phyloP scores from a whole-genome alignment of 2,797 vertebrate genomes.

The Emydoidea blandingii region DNA sequence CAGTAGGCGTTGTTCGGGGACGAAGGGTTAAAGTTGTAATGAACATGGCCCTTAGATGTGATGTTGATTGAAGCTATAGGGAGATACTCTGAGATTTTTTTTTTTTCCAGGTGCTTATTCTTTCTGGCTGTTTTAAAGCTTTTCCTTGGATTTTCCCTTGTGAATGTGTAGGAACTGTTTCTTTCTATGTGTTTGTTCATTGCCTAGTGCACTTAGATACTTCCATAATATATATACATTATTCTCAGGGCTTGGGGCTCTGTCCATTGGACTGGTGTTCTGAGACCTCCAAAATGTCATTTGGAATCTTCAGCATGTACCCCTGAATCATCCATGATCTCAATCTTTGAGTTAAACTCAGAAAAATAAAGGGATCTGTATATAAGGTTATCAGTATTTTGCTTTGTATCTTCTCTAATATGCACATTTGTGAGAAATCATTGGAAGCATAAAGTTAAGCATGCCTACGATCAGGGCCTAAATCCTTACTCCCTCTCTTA shows the following conservation, averaged over 20 bases:
- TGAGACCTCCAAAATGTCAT: not conserved
- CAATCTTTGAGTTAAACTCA: fast-evolving
- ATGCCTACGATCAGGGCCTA: conserved; percentile 1
- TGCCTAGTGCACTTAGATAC: fast-evolving
- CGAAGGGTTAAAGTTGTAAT: not conserved
- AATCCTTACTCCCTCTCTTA: fast-evolving
- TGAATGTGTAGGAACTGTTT: not conserved
- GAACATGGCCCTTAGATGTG: not conserved
- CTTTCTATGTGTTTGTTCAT: not conserved
- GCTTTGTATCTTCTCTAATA: not conserved
- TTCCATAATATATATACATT: not conserved
- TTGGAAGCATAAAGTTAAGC: conserved; percentile 39
- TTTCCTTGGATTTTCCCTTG: not conserved
- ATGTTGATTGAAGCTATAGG: not conserved
- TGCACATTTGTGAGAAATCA: not conserved
- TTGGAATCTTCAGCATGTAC: not conserved
- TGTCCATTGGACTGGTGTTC: not conserved
- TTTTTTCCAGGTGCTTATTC: not conserved
- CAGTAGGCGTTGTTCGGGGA: not conserved
- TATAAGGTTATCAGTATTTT: not conserved
- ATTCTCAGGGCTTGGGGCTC: not conserved
- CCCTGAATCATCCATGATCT: fast-evolving
- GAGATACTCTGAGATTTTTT: not conserved
- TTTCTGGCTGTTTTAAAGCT: not conserved
- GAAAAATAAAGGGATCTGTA: not conserved